A percentile compares a stretch with the other conserved stretches of the same genome.
Conservation (phyloP, 2,797 vertebrate species). For the Choloepus didactylus region DNA sequence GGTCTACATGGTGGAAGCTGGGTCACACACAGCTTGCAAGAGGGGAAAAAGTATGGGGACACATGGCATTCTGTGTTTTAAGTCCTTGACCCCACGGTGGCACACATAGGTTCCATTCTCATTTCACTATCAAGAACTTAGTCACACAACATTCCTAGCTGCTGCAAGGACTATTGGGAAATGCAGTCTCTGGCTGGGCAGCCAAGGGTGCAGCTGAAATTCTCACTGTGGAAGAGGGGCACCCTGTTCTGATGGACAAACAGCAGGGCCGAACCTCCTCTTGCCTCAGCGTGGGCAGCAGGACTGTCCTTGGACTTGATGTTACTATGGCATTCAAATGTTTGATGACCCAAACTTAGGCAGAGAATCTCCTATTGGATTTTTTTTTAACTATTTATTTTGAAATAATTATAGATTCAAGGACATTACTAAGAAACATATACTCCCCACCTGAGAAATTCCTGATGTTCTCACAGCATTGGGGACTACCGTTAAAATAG, state of each 20-base stretch:
- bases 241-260: background rate
- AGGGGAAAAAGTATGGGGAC: background rate
- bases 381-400: background rate
- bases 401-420: background rate
- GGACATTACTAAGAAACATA: background rate
- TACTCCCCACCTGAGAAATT: too few species aligned
- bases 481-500: too few species aligned
- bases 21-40: background rate
- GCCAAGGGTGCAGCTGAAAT: background rate
- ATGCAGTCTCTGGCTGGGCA: background rate
- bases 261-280: background rate
- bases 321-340: background rate
- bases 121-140: background rate
- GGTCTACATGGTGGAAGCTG: fast-evolving
- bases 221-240: background rate
- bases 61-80: fast-evolving
- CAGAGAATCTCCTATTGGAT: background rate
- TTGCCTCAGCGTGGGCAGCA: fast-evolving
- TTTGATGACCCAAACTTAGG: background rate
- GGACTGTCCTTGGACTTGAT: background rate
- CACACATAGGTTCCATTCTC: background rate
- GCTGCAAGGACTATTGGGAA: slow-evolving; percentile 1
- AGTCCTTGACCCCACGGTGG: background rate
- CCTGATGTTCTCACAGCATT: too few species aligned
- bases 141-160: background rate